Evolutionary conservation across 2,113 vertebrate species (phyloP), one percentile per base, ranked within the genome.

Genomic region (Xiphophorus couchianus): DNA sequence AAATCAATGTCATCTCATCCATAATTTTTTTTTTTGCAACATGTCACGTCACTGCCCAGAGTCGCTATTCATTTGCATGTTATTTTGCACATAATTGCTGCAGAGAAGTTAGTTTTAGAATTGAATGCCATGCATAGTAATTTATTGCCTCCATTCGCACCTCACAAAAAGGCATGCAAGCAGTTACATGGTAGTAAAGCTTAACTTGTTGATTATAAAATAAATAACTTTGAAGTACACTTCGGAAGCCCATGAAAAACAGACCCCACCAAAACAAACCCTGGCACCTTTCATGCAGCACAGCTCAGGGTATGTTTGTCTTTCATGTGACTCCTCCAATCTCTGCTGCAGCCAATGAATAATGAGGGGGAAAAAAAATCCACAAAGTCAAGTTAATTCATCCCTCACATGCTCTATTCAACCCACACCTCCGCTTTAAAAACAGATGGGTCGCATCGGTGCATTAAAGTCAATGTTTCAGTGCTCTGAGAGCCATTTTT

Each of bases 401-500:
- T 63, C 66, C 27, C 25, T 19, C 17, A 74, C 35, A 25, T 39
- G 65, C 33, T 74, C 31, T 12, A 54, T 27, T 58, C 33, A 13
- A 67, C 31, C 39, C 14, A 14, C 42, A 72, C 30, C 27, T 51
- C n/a, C 22, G 58, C 65, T 19, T 51, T 28, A 60, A 29, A 33
- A 39, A 70, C 25, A 62, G n/a, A 58, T 51, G 72, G 77, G 68
- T 75, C 71, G 35, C 22, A 17, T 22, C 75, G 79, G 2, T 51
- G n/a, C 19, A 61, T 9, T 35, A 70, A 83, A 74, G 80, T 82
- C 66, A 76, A 37, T 12, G 69, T 69, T 75, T 78, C 80, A 72
- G 69, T 76, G 80, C 4, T 66, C 66, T 42, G 80, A 87, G 81
- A 86, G 74, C 73, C 81, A 62, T 86, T 85, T 81, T 71, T 60